Conservation (phyloP, 2,888 invertebrate genomes). For the Bursaphelenchus okinawaensis region DNA sequence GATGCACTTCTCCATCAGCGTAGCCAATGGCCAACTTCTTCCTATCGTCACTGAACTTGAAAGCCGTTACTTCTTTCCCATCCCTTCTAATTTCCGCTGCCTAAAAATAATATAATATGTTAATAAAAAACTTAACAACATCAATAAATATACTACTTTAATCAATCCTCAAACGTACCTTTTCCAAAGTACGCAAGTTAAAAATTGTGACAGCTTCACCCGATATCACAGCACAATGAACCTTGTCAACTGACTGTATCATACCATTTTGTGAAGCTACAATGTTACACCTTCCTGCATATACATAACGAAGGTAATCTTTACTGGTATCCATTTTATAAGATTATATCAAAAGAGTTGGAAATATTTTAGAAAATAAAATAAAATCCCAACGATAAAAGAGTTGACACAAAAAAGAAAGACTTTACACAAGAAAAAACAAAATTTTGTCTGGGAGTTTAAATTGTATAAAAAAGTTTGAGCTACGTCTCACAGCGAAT, state of each 20-base stretch:
- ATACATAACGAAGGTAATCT: slow-evolving; percentile 82
- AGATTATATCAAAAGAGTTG: too few relatives aligned
- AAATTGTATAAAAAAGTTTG: too few relatives aligned
- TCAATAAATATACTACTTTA: not conserved
- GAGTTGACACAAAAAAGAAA: too few relatives aligned
- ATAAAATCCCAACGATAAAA: too few relatives aligned
- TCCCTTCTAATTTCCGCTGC: slow-evolving; percentile 33
- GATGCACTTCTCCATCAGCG: slow-evolving; percentile 70
- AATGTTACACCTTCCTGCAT: slow-evolving; percentile 79
- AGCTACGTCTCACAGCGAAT: too few relatives aligned
- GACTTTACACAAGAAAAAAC: too few relatives aligned
- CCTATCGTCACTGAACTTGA: slow-evolving; percentile 73
- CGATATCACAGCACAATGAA: slow-evolving; percentile 80
- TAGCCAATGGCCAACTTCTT: slow-evolving; percentile 83
- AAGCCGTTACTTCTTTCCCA: slow-evolving; percentile 71
- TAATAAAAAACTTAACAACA: slow-evolving; percentile 65
- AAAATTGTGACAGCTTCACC: slow-evolving; percentile 88
- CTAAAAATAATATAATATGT: slow-evolving; percentile 26
- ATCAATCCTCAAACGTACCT: slow-evolving; percentile 66
- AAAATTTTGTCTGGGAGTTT: too few relatives aligned
- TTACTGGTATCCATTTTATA: slow-evolving; percentile 66
- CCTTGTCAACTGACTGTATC: slow-evolving; percentile 72
- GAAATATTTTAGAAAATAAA: too few relatives aligned
- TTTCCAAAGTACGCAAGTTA: slow-evolving; percentile 81
- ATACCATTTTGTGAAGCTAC: slow-evolving; percentile 72